Percentiles rank a stretch among this genome's conserved stretches.
phyloP scores from a whole-genome alignment of 2,888 invertebrate species.

The Lasioglossum morio region DNA sequence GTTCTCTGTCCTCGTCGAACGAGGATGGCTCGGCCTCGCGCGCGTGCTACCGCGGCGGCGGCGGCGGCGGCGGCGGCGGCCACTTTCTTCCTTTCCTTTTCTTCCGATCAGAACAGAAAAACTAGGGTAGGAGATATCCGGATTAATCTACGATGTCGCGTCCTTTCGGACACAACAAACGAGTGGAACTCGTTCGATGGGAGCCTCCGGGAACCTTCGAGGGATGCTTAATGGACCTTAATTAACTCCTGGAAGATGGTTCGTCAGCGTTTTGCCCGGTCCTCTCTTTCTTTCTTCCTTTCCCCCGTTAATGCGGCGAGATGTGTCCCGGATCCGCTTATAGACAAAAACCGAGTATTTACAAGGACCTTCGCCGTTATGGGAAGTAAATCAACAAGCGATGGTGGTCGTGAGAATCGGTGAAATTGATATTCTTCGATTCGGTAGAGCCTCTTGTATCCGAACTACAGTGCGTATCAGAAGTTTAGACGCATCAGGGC shows the following conservation, averaged over 20 bases:
- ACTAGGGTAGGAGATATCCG: slow-evolving; percentile 49
- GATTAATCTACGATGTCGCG: slow-evolving; percentile 74
- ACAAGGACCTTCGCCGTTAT: neutral
- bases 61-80: slow-evolving; percentile 1
- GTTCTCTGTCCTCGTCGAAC: slow-evolving; percentile 14
- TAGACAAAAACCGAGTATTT: neutral
- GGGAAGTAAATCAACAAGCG: neutral
- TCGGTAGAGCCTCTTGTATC: no score
- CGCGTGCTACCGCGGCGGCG: slow-evolving; percentile 55
- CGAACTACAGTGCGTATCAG: no score
- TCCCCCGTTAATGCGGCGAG: neutral
- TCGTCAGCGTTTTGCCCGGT: slow-evolving; percentile 17
- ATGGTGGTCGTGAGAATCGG: neutral
- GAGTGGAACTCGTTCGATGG: slow-evolving; percentile 37
- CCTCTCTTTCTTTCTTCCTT: slow-evolving; percentile 7
- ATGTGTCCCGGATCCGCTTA: neutral
- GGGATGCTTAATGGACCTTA: slow-evolving; percentile 46
- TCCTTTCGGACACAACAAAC: slow-evolving; percentile 48
- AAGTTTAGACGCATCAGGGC: no score
- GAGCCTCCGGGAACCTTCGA: slow-evolving; percentile 22
- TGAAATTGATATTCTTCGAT: no score
- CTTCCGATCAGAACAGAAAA: slow-evolving; percentile 17
- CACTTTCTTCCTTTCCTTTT: slow-evolving; percentile 44
- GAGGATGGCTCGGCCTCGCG: slow-evolving; percentile 30
- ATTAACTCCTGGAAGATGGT: slow-evolving; percentile 47